A percentile compares a stretch with the other conserved stretches of the same genome.
Conservation (phyloP, 2,888 invertebrate genomes). For the Hypselothyrea guttata region DNA sequence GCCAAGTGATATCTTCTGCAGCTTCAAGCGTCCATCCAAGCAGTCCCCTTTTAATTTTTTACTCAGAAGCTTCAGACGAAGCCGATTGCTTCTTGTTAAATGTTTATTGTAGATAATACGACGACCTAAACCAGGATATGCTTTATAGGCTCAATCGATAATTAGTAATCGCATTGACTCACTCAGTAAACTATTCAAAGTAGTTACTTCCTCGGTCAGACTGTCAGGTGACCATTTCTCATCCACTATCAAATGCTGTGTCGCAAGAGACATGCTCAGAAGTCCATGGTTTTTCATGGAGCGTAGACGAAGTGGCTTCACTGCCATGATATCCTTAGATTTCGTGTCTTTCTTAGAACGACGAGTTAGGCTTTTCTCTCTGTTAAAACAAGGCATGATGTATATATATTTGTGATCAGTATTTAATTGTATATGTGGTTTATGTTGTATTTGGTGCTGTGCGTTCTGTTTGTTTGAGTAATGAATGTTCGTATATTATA, state of each 20-base stretch:
- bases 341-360: too few relatives aligned
- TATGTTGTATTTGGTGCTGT: neutral
- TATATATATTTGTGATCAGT: neutral
- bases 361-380: conserved; percentile 4
- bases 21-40: conserved; percentile 72
- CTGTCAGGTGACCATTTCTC: conserved; percentile 76
- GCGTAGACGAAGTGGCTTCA: conserved; percentile 74
- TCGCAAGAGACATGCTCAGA: conserved; percentile 73
- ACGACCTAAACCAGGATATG: conserved; percentile 62
- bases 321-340: conserved; percentile 44
- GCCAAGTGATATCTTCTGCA: conserved; percentile 73
- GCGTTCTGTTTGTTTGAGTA: neutral
- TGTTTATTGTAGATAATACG: conserved; percentile 66
- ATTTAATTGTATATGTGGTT: neutral
- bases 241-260: conserved; percentile 78
- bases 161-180: conserved; percentile 23
- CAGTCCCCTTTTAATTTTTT: conserved; percentile 69
- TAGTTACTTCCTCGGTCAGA: conserved; percentile 72
- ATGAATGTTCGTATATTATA: too few relatives aligned
- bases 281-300: conserved; percentile 77
- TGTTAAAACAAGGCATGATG: conserved; percentile 5
- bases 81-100: conserved; percentile 64
- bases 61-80: conserved; percentile 44
- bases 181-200: conserved; percentile 77
- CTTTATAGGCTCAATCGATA: neutral